These are phyloP conservation scores for Tenthredo scrophulariae DNA, from an alignment of 2,888 invertebrate species.

Conservation along the genomic window DNA sequence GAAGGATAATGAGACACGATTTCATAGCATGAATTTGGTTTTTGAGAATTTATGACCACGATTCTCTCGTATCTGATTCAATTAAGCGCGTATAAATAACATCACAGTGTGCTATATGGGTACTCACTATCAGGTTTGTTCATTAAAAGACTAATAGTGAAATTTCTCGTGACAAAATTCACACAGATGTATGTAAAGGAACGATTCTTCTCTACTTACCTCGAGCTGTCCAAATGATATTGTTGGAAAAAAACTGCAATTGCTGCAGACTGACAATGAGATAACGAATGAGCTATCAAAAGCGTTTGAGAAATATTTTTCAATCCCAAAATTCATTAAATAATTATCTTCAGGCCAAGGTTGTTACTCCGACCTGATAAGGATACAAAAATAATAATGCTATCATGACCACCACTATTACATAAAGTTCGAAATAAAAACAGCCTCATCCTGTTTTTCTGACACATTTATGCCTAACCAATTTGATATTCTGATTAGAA, in stretches of 20 bases:
- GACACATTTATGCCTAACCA: not conserved
- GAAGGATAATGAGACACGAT: no score
- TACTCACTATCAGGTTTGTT: not conserved
- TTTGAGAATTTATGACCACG: not conserved
- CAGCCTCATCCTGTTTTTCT: conserved; percentile 37
- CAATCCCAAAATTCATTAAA: not conserved
- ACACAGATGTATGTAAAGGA: not conserved
- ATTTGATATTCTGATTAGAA: not conserved
- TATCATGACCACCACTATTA: not conserved
- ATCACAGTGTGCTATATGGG: not conserved
- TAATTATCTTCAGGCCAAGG: conserved; percentile 17
- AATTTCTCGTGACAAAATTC: not conserved
- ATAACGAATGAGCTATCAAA: conserved; percentile 1
- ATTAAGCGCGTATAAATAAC: not conserved
- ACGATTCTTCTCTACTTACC: not conserved
- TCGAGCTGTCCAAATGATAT: not conserved
- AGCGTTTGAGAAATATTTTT: not conserved
- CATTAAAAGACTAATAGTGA: not conserved
- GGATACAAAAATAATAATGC: conserved; percentile 3
- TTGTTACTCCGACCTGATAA: conserved; percentile 2
- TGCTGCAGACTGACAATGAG: not conserved
- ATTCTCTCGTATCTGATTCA: not conserved
- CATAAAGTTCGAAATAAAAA: not conserved
- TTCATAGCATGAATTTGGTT: no score
- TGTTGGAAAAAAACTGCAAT: not conserved